Base-by-base conservation (phyloP, 2,888 invertebrate genomes). In the Zaprionus lineosus region DNA sequence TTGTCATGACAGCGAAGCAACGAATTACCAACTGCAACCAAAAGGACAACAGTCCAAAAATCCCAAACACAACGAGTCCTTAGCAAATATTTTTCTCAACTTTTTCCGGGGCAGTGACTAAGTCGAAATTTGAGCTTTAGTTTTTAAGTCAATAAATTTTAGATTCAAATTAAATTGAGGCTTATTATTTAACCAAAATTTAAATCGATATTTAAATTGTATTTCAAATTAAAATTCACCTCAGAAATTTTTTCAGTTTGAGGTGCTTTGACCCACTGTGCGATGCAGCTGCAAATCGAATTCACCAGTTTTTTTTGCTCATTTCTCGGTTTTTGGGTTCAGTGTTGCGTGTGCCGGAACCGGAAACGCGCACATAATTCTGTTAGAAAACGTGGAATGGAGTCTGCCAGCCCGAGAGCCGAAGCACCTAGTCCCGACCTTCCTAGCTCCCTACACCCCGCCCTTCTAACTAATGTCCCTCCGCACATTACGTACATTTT, bases 291-390 rank as follows among this genome's bases (percentile, higher is more conserved):
- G 48, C 31, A 59, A 59, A 41, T 73, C 57, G 63, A 60, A 58
- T 34, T 41, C 65, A 51, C 69, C 67, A 67, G 69, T 67, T 67
- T 67, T 52, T 63, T 64, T 64, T 5, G 31, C 14, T 12, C 5
- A 12, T 9, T 34, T 21, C 36, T 39, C 50, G 31, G 14, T 18
- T 19, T 21, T 26, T 21, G 39, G 11, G 31, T n/a, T 18, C 82
- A 62, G 19, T 58, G 53, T 67, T 56, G 67, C 67, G 59, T 62
- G 56, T 57, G 60, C 61, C 66, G 75, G 79, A 79, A 78, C 68
- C 75, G 83, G 85, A 79, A 79, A 75, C 63, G 79, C 69, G 73
- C 69, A 75, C 65, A 79, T 82, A 77, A 77, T 69, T 82, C 73
- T 31, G 62, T 69, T 69, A 74, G 72, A 47, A 62, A 63, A 68